Conservation (phyloP, 2,113 vertebrate genomes). For the Bettongia penicillata region DNA sequence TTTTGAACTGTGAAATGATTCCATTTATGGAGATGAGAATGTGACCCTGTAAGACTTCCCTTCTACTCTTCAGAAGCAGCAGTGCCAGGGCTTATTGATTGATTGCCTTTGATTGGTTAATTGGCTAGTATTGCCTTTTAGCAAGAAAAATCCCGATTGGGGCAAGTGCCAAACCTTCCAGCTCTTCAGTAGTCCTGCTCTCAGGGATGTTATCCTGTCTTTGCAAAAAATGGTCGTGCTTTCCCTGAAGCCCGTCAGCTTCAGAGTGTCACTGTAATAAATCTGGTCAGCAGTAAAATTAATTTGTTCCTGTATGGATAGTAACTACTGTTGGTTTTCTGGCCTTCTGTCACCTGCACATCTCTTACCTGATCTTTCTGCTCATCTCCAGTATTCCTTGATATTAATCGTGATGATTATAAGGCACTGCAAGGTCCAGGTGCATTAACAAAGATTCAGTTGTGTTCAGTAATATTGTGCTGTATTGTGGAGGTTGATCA, state of each 20-base stretch:
- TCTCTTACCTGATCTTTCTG: constrained; percentile 17
- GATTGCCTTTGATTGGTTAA: not conserved
- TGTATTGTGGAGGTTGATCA: not conserved
- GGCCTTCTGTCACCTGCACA: constrained; percentile 9
- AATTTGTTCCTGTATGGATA: not conserved
- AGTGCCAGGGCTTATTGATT: not conserved
- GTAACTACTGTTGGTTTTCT: not conserved
- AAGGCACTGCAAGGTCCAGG: constrained; percentile 12
- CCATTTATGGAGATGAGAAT: not conserved
- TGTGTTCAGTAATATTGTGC: constrained; percentile 12
- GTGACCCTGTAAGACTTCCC: not conserved
- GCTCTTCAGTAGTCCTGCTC: not conserved
- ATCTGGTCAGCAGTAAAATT: not conserved
- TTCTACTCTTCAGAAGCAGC: not conserved
- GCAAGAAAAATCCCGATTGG: not conserved
- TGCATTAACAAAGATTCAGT: constrained; percentile 32
- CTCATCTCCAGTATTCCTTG: constrained; percentile 36
- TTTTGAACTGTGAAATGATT: not conserved
- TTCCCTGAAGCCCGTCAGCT: not conserved
- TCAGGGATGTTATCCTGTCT: not conserved
- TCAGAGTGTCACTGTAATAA: not conserved
- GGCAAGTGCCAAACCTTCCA: not conserved
- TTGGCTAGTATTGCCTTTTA: not conserved
- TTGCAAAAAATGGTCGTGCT: not conserved
- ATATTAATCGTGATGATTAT: constrained; percentile 30